Evolutionary conservation across 1,140 invertebrate species (phyloP).

Genomic region (Cotesia typhae): DNA sequence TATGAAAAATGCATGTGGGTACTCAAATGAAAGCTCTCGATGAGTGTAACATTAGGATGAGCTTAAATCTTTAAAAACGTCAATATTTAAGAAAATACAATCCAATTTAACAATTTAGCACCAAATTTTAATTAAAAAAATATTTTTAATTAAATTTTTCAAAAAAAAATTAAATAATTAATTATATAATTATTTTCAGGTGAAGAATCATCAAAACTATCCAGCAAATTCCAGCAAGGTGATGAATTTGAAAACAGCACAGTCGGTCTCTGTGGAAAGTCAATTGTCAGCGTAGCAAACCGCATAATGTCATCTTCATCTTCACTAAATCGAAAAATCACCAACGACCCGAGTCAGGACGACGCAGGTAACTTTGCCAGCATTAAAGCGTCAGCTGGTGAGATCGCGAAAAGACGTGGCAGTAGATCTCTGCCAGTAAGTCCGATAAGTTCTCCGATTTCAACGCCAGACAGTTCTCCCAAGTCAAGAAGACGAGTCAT

Average conservation of each 20-base stretch:
- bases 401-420: conserved; percentile 42
- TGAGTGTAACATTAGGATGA: too few relatives aligned
- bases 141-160: too few relatives aligned
- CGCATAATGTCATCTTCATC: conserved; percentile 73
- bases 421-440: conserved; percentile 77
- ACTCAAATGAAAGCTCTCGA: too few relatives aligned
- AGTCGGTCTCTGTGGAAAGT: conserved; percentile 74
- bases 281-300: conserved; percentile 76
- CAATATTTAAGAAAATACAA: too few relatives aligned
- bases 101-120: too few relatives aligned
- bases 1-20: too few relatives aligned
- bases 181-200: background rate
- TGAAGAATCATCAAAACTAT: conserved; percentile 4
- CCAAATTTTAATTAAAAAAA: too few relatives aligned
- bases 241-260: conserved; percentile 75
- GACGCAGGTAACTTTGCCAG: too few relatives aligned
- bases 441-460: conserved; percentile 70
- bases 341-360: too few relatives aligned
- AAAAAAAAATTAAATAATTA: background rate
- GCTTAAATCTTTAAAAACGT: too few relatives aligned
- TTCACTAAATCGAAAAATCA: too few relatives aligned
- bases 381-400: too few relatives aligned
- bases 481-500: conserved; percentile 55
- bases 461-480: conserved; percentile 69
- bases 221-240: conserved; percentile 71